phyloP scores from a whole-genome alignment of 2,888 invertebrate genomes.

The Chrysopilus asiliformis region DNA sequence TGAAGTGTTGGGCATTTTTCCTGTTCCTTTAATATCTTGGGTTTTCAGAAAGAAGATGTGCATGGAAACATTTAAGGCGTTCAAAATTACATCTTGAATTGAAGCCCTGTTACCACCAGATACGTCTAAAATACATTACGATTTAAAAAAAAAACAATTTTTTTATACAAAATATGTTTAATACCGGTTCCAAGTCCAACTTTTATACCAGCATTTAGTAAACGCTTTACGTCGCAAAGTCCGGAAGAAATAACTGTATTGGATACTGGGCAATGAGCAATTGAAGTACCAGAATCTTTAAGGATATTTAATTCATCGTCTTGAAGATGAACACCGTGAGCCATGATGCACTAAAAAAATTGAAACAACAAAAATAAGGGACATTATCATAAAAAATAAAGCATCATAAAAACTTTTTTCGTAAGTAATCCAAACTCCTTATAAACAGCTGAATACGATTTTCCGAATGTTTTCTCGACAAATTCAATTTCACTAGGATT shows the following conservation, averaged over 20 bases:
- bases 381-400: background rate
- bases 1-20: conserved; percentile 11
- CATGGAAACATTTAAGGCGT: conserved; percentile 59
- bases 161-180: background rate
- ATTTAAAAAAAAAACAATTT: background rate
- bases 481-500: conserved; percentile 55
- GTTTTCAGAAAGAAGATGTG: conserved; percentile 44
- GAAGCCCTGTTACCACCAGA: conserved; percentile 68
- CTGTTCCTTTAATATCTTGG: conserved; percentile 25
- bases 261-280: conserved; percentile 80
- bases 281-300: conserved; percentile 44
- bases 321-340: conserved; percentile 66
- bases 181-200: conserved; percentile 79
- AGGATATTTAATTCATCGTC: conserved; percentile 55
- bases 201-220: conserved; percentile 49
- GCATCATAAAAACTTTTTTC: conserved; percentile 44
- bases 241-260: conserved; percentile 73
- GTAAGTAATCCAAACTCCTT: conserved; percentile 59
- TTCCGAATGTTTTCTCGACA: conserved; percentile 44
- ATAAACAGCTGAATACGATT: conserved; percentile 63
- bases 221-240: conserved; percentile 57
- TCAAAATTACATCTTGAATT: conserved; percentile 60
- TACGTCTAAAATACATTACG: conserved; percentile 46
- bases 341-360: conserved; percentile 48
- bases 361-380: background rate